Conservation (phyloP, 2,113 vertebrate genomes). For the Nanorana parkeri region DNA sequence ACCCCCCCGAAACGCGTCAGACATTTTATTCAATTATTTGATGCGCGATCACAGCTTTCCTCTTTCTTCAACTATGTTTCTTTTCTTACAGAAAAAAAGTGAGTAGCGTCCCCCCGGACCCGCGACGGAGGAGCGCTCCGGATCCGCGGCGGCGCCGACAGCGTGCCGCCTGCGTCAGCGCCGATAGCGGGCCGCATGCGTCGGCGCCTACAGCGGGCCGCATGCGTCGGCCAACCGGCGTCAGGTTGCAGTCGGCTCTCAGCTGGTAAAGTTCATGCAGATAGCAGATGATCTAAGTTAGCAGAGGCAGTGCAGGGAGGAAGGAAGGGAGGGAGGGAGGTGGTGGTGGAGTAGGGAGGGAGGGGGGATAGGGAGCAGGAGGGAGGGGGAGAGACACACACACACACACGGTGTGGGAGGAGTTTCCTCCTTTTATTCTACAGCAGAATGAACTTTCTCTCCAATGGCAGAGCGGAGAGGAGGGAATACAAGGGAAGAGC, state of each 20-base stretch:
- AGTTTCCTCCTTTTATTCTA: slow-evolving; percentile 23
- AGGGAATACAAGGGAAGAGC: slow-evolving; percentile 47
- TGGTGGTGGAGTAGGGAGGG: background rate
- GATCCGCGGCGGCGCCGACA: too few relatives aligned
- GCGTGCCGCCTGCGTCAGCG: background rate
- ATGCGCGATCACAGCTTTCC: too few relatives aligned
- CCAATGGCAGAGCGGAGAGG: slow-evolving; percentile 52
- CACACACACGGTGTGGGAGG: background rate
- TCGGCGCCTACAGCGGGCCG: too few relatives aligned
- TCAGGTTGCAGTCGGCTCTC: background rate
- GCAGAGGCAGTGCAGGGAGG: slow-evolving; percentile 14
- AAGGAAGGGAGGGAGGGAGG: background rate
- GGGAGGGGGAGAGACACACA: background rate
- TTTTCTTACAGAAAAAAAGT: too few relatives aligned
- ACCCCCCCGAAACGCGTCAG: too few relatives aligned
- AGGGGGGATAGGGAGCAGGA: background rate
- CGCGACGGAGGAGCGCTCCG: too few relatives aligned
- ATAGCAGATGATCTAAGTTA: slow-evolving; percentile 30
- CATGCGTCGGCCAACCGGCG: background rate
- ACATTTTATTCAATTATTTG: too few relatives aligned
- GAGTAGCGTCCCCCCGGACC: too few relatives aligned
- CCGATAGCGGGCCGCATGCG: too few relatives aligned
- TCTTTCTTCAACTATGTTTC: too few relatives aligned
- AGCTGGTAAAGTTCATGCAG: background rate
- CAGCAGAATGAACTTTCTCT: slow-evolving; percentile 50